These are phyloP conservation scores for Dromaius novaehollandiae DNA, from an alignment of 2,113 vertebrate genomes.

Conservation along the genomic window DNA sequence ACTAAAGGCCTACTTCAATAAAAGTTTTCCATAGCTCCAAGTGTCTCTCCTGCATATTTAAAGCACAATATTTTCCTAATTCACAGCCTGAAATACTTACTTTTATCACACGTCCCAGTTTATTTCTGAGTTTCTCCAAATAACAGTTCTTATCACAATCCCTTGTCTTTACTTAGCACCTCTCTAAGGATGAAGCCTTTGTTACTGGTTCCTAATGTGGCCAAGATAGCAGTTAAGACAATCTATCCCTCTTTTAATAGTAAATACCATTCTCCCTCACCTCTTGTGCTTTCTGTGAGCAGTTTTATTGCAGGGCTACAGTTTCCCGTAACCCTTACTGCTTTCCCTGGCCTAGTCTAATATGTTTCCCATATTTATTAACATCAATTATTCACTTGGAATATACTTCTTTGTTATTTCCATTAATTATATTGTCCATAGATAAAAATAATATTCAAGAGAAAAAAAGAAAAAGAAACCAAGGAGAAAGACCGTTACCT, in stretches of 20 bases:
- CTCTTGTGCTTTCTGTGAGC: neutral
- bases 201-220: neutral
- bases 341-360: neutral
- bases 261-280: neutral
- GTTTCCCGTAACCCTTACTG: neutral
- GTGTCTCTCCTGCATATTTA: neutral
- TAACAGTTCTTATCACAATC: neutral
- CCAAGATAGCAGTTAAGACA: neutral
- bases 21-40: neutral
- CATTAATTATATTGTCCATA: neutral
- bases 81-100: neutral
- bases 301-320: neutral
- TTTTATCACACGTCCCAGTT: accelerated
- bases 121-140: neutral
- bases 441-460: neutral
- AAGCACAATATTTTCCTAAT: neutral
- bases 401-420: neutral
- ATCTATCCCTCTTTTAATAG: neutral
- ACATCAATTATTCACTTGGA: neutral
- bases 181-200: neutral
- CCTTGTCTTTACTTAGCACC: neutral
- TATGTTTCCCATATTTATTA: neutral
- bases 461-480: neutral
- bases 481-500: neutral
- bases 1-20: neutral